Percentiles rank a stretch among this genome's conserved stretches.
Evolutionary conservation across 2,888 invertebrate genomes (phyloP).

Genomic region (Petrolisthes cinctipes): DNA sequence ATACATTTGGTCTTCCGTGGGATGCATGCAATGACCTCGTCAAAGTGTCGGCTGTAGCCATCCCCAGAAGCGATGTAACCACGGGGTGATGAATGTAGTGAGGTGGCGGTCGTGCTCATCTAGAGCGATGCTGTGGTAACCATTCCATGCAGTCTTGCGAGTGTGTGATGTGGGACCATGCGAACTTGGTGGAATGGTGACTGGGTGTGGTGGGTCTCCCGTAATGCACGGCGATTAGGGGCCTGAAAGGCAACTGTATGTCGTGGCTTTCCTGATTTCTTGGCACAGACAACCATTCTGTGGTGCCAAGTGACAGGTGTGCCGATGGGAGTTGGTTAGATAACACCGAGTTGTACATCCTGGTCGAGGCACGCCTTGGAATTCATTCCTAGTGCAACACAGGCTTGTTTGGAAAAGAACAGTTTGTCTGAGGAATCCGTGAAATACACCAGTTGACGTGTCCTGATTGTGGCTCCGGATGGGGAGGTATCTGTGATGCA

Average conservation of each 20-base stretch:
- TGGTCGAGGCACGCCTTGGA: conserved; percentile 42
- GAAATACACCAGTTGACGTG: conserved; percentile 29
- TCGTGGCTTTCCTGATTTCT: too few relatives aligned
- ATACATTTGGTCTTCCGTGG: conserved; percentile 38
- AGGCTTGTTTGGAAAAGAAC: conserved; percentile 36
- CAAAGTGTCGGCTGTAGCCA: conserved; percentile 10
- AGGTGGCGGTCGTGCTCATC: conserved; percentile 1
- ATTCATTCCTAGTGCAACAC: conserved; percentile 36
- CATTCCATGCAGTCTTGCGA: conserved; percentile 24
- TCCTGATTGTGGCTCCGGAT: background rate
- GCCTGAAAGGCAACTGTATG: too few relatives aligned
- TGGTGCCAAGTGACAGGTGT: too few relatives aligned
- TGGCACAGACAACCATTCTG: too few relatives aligned
- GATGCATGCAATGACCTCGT: conserved; percentile 18
- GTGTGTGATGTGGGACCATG: background rate
- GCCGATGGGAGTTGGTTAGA: too few relatives aligned
- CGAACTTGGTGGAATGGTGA: conserved; percentile 20
- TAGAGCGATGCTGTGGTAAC: conserved; percentile 16
- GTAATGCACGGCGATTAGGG: too few relatives aligned
- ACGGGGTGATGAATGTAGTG: conserved; percentile 25
- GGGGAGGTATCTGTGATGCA: conserved; percentile 19
- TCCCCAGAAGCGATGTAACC: conserved; percentile 19
- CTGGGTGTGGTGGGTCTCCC: too few relatives aligned
- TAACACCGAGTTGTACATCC: conserved; percentile 36
- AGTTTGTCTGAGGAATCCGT: conserved; percentile 33